A percentile compares a stretch with the other conserved stretches of the same genome.
Evolutionary conservation across 2,888 invertebrate genomes (phyloP).

Genomic region (Drosophila pseudotalamancana): DNA sequence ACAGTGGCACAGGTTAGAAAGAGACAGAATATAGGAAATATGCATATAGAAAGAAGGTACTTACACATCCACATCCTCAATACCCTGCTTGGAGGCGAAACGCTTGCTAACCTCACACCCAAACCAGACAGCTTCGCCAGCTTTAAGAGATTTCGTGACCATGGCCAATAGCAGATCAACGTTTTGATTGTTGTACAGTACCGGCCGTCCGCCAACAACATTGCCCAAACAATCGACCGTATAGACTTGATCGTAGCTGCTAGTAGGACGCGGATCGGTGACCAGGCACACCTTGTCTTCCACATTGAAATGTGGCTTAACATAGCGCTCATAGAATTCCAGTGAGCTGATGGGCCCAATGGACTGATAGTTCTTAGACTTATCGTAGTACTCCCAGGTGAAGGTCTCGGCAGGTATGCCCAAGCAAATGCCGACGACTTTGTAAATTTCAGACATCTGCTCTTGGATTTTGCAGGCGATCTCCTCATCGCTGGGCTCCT

Average conservation of each 20-base stretch:
- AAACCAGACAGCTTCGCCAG: conserved; percentile 95
- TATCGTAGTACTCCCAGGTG: conserved; percentile 94
- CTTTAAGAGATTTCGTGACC: conserved; percentile 90
- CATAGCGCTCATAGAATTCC: conserved; percentile 91
- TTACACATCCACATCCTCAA: conserved; percentile 91
- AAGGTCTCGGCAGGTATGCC: conserved; percentile 92
- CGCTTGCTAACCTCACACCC: conserved; percentile 95
- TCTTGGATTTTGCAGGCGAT: conserved; percentile 87
- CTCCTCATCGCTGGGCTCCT: conserved; percentile 87
- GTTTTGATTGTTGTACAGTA: conserved; percentile 95
- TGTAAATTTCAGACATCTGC: conserved; percentile 91
- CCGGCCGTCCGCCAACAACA: conserved; percentile 91
- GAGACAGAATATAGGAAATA: background rate
- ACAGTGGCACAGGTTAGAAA: background rate
- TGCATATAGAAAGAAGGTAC: conserved; percentile 70
- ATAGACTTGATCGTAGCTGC: conserved; percentile 91
- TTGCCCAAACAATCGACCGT: conserved; percentile 96
- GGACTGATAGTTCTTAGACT: conserved; percentile 89
- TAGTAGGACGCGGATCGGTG: conserved; percentile 92
- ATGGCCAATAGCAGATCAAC: conserved; percentile 90
- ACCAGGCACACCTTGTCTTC: conserved; percentile 95
- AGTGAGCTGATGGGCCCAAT: conserved; percentile 91
- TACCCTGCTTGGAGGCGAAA: conserved; percentile 90
- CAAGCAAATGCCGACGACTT: conserved; percentile 92
- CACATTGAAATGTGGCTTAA: conserved; percentile 91